Evolutionary conservation across 2,113 vertebrate species (phyloP).

Genomic region (Gymnorhina tibicen): DNA sequence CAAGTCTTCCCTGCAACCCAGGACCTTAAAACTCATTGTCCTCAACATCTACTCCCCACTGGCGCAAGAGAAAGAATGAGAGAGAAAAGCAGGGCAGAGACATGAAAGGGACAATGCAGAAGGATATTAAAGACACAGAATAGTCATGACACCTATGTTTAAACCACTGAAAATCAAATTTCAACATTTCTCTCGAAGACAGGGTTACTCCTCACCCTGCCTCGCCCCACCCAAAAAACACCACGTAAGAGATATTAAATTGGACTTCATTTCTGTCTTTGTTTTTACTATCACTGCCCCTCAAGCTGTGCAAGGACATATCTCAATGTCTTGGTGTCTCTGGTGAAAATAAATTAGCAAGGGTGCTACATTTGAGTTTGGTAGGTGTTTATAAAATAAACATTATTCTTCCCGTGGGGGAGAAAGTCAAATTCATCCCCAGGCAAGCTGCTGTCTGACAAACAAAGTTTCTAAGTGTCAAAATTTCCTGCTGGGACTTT

Average conservation of each 20-base stretch:
- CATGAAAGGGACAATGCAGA: neutral
- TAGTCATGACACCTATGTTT: neutral
- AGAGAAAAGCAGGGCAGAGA: neutral
- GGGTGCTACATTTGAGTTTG: neutral
- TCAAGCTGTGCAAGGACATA: conserved; percentile 43
- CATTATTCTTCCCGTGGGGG: neutral
- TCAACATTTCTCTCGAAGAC: neutral
- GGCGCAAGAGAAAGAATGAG: neutral
- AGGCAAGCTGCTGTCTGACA: conserved; percentile 29
- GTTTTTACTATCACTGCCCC: neutral
- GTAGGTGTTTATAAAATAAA: conserved; percentile 56
- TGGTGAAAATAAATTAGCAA: neutral
- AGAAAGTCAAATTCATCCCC: conserved; percentile 15
- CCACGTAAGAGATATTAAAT: neutral
- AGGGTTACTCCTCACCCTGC: neutral
- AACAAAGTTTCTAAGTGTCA: conserved; percentile 38
- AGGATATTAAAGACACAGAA: neutral
- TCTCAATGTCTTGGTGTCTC: too few relatives aligned
- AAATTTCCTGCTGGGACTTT: conserved; percentile 24
- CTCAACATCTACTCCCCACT: neutral
- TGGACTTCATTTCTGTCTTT: neutral
- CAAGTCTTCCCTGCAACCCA: neutral
- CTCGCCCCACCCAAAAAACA: neutral
- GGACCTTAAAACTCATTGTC: neutral
- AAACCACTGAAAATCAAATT: neutral